A percentile compares a stretch with the other conserved stretches of the same genome.
Conservation (phyloP, 2,888 invertebrate species). For the Resseliella maxima region DNA sequence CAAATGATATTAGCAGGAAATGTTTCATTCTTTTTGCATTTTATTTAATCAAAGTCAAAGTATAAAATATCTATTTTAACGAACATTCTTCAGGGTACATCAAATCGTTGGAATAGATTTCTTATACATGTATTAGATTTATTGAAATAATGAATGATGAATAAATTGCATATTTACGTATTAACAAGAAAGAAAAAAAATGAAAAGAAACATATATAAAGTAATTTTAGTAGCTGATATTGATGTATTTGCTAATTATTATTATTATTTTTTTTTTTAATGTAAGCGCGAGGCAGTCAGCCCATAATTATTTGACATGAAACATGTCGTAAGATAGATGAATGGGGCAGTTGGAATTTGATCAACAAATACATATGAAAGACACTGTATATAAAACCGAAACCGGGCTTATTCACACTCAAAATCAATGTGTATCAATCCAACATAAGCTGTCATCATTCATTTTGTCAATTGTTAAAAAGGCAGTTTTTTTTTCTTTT, state of each 20-base stretch:
- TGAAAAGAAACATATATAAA: no score
- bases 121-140: constrained; percentile 51
- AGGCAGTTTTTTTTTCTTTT: neutral
- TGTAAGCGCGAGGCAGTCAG: neutral
- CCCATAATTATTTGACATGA: neutral
- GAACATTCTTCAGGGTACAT: constrained; percentile 56
- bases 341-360: neutral
- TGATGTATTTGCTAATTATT: constrained; percentile 21
- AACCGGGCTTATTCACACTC: neutral
- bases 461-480: neutral
- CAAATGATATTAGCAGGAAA: neutral
- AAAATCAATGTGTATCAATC: neutral
- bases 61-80: neutral
- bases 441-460: neutral
- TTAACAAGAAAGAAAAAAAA: neutral
- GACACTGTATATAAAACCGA: neutral
- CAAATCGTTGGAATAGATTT: constrained; percentile 14
- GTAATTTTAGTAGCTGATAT: constrained; percentile 35
- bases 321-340: neutral
- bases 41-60: neutral
- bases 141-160: constrained; percentile 32
- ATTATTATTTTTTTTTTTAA: neutral
- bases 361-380: neutral
- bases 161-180: constrained; percentile 51
- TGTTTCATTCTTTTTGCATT: no score